Percentiles rank a stretch among this genome's conserved stretches.
Conservation (phyloP, 2,113 vertebrate genomes). For the Corythaixoides concolor region DNA sequence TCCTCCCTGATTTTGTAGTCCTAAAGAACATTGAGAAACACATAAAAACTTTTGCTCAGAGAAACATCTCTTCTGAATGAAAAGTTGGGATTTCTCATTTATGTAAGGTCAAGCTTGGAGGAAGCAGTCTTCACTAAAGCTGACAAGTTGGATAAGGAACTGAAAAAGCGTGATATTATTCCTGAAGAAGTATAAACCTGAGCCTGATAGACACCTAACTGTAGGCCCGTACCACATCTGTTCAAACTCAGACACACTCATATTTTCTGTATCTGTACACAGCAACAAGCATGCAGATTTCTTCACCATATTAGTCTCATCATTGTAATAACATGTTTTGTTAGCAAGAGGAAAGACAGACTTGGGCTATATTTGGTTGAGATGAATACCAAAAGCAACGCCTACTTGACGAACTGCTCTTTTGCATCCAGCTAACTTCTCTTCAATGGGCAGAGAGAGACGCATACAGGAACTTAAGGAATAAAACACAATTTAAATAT, state of each 20-base stretch:
- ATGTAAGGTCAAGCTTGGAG: background rate
- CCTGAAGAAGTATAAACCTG: background rate
- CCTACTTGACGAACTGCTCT: background rate
- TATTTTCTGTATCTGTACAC: background rate
- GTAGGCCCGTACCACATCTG: background rate
- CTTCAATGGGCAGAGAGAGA: background rate
- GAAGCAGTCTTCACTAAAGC: background rate
- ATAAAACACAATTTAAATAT: background rate
- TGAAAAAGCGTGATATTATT: background rate
- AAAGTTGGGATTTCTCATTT: background rate
- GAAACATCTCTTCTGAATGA: background rate
- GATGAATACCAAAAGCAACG: background rate
- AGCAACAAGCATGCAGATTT: background rate
- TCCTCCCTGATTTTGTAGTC: background rate
- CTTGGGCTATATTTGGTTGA: background rate
- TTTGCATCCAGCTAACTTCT: background rate
- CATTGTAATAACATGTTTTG: background rate
- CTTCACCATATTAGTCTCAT: background rate
- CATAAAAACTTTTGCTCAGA: background rate
- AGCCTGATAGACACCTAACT: background rate
- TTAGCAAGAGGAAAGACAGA: background rate
- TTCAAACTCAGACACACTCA: background rate
- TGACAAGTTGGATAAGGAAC: background rate
- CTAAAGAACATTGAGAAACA: background rate
- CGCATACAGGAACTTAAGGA: background rate